Base-by-base conservation (phyloP, 2,113 vertebrate genomes). In the Bubalus kerabau region DNA sequence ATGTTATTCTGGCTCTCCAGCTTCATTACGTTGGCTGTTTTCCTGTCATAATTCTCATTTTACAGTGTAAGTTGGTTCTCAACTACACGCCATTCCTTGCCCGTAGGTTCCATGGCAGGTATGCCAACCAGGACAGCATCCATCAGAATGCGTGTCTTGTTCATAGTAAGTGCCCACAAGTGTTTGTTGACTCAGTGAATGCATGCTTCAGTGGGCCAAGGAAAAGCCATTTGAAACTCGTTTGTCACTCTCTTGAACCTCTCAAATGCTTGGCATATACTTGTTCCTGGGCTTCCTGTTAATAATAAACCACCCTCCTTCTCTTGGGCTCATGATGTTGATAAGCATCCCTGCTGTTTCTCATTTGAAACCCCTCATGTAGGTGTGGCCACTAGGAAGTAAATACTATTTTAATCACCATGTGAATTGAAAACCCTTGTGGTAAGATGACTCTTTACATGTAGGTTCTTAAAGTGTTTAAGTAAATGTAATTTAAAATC, bases 71-170 rank as follows among this genome's bases (percentile, higher is more conserved):
- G n/a, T 54, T n/a, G n/a, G 48, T 60, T 46, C 16, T 71, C 30
- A 56, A 10, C 50, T 56, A 6, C 5, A 6, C 5, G n/a, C 2
- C 28, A 14, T 21, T 9, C 24, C 50, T 82, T 54, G 21, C 40
- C 32, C 5, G 0, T 7, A 26, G 40, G 8, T 80, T 90, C 59
- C 15, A 5, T 16, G 84, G 30, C 19, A 50, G 17, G 50, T 17
- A 0, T 24, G 3, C 5, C 6, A 46, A 1, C 15, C 21, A 2
- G 59, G 36, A 19, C 56, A 1, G 10, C 52, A 32, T 24, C 0
- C 13, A 17, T 74, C 30, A 10, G 1, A 12, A 62, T 15, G 0
- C 5, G 1, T 36, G 43, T 96, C 54, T 76, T 71, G 7, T 54
- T 50, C 74, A 30, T 24, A 59, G 19, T 21, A 32, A 30, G 26